Base-by-base conservation (phyloP, 1,140 invertebrate species). In the Zaprionus taronus region DNA sequence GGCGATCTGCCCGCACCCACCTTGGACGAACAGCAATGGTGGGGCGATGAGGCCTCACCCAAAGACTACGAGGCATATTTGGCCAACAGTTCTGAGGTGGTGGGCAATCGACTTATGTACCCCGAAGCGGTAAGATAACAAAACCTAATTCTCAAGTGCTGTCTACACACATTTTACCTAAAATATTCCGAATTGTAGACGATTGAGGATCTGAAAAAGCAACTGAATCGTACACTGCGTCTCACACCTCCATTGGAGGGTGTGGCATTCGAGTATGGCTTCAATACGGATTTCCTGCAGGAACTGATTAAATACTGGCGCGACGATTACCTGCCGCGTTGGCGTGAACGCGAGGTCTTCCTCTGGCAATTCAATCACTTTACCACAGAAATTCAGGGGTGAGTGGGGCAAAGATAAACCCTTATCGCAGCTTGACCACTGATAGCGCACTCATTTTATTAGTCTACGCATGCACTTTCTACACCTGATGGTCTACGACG, bases 331-430 rank as follows among this genome's bases (percentile, higher is more conserved):
- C 93, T 97, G 82, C 87, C 92, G 62, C 91, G 86, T 89, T 98
- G 97, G 95, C 94, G 93, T 72, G 92, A 95, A 83, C 94, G 96
- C 70, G 95, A 96, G 81, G 93, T 93, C 15, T 94, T 93, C 49
- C 86, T 98, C 5, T 98, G 97, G 92, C 92, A 93, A 73, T 96
- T 95, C 83, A 95, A 96, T 31, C 96, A 97, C 77, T 98, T 95
- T 91, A 96, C 95, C 80, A 95, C 96, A 15, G 95, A 95, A 49
- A 94, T 97, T 83, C 96, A 94, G 94, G 96, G 94, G 92, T 92
- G 72, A 81, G 77, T 74, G 17, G 17, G 14, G 64, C 17, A 51
- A 22, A 67, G 78, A 77, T 70, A 68, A 77, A 41, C 26, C 38
- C 81, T 85, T 90, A 85, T 91, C 86, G 47, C 17, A 67, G 61